Percentiles rank a stretch among this genome's conserved stretches.
Evolutionary conservation across 2,888 invertebrate genomes (phyloP).

Genomic region (Mesorhabditis spiculigera): DNA sequence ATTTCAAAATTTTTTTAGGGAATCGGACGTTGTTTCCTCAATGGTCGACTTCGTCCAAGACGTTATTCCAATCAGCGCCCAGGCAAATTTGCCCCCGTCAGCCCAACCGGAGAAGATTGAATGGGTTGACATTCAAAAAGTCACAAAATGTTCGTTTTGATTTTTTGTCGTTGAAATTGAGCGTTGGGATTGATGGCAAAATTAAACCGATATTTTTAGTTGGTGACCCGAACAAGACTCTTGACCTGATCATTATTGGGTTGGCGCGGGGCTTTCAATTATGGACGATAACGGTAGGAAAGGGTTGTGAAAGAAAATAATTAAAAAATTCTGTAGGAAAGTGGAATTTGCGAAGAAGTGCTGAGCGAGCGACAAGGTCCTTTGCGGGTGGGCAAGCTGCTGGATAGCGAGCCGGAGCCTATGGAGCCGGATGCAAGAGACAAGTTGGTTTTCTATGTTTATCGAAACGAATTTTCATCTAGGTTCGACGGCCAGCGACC

Average conservation of each 20-base stretch:
- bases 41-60: conserved; percentile 51
- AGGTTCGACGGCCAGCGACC: conserved; percentile 31
- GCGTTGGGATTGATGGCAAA: conserved; percentile 9
- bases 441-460: neutral
- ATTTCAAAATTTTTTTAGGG: conserved; percentile 8
- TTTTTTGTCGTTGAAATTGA: neutral
- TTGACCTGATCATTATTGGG: conserved; percentile 82
- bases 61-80: conserved; percentile 37
- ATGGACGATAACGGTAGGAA: conserved; percentile 62
- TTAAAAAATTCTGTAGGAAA: conserved; percentile 67
- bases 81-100: conserved; percentile 19
- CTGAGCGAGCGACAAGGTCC: conserved; percentile 88
- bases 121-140: conserved; percentile 37
- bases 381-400: conserved; percentile 73
- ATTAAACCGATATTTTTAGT: conserved; percentile 11
- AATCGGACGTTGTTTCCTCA: conserved; percentile 11
- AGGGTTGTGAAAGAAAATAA: conserved; percentile 23
- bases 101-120: conserved; percentile 31
- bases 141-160: conserved; percentile 24
- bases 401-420: conserved; percentile 23
- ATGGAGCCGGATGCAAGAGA: neutral
- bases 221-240: conserved; percentile 66
- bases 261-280: conserved; percentile 78
- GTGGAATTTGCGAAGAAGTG: conserved; percentile 89
- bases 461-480: neutral